phyloP scores from a whole-genome alignment of 2,888 invertebrate genomes.

The Drosophila lacicola region DNA sequence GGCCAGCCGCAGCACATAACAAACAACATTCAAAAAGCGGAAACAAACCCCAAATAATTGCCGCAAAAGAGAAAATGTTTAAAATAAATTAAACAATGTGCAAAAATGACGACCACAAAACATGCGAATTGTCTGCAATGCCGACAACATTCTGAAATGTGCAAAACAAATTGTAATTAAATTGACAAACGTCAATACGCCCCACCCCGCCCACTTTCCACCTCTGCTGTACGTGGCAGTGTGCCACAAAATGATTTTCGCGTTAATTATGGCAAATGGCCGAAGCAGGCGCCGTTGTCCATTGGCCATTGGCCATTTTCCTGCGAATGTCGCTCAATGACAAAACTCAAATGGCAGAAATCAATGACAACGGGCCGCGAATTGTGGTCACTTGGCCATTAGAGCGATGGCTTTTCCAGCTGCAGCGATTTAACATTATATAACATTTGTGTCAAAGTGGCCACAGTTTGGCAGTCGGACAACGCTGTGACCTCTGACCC shows the following conservation, averaged over 20 bases:
- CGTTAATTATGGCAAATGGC: conserved; percentile 67
- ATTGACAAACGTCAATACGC: conserved; percentile 60
- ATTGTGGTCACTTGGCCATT: conserved; percentile 64
- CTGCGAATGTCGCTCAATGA: conserved; percentile 27
- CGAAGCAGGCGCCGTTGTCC: conserved; percentile 14
- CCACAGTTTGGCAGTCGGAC: conserved; percentile 31
- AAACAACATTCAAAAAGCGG: conserved; percentile 29
- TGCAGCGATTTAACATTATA: conserved; percentile 41
- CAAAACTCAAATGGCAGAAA: conserved; percentile 51
- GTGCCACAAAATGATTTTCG: conserved; percentile 45
- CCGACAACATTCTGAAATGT: conserved; percentile 33
- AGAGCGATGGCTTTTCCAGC: conserved; percentile 31
- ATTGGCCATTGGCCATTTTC: neutral
- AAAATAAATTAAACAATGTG: conserved; percentile 74
- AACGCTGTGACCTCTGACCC: conserved; percentile 27
- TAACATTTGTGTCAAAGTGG: conserved; percentile 44
- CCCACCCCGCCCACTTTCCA: neutral
- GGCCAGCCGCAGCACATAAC: conserved; percentile 17
- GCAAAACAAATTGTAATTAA: conserved; percentile 75
- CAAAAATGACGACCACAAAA: conserved; percentile 62
- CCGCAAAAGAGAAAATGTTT: conserved; percentile 63
- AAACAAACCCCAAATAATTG: conserved; percentile 49
- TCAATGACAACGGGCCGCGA: conserved; percentile 57
- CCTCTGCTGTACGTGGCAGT: no score
- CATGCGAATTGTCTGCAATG: conserved; percentile 45